Evolutionary conservation across 2,888 invertebrate genomes (phyloP).

Genomic region (Rotaria magnacalcarata): DNA sequence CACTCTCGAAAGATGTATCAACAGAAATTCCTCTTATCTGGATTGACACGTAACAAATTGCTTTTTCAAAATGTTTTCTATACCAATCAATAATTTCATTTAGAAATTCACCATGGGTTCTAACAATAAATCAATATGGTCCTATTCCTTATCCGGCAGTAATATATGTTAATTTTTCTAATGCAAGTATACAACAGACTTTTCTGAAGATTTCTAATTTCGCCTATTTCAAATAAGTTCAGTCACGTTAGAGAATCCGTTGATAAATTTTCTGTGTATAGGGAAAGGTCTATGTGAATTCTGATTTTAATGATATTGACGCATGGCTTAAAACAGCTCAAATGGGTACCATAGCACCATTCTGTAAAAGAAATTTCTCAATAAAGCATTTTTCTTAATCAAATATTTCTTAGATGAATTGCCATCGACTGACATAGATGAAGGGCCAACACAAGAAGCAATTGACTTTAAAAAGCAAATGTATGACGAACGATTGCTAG

Average conservation of each 20-base stretch:
- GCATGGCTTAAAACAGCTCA: not conserved
- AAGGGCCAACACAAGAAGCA: not conserved
- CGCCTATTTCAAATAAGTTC: too few relatives aligned
- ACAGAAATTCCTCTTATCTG: not conserved
- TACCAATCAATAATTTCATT: not conserved
- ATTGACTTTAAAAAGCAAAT: not conserved
- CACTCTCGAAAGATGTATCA: too few relatives aligned
- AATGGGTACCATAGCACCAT: not conserved
- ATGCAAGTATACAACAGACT: not conserved
- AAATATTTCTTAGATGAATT: not conserved
- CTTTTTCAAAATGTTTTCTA: not conserved
- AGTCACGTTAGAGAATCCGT: too few relatives aligned
- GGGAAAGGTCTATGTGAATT: not conserved
- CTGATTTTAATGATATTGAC: not conserved
- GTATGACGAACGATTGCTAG: not conserved
- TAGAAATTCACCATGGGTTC: not conserved
- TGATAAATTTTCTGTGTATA: not conserved
- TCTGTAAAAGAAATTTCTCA: not conserved
- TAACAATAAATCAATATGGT: slow-evolving; percentile 10
- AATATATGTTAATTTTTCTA: not conserved
- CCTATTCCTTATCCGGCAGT: not conserved
- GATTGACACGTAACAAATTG: not conserved
- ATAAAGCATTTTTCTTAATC: not conserved
- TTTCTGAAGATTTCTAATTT: not conserved
- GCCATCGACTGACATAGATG: not conserved